A percentile compares a stretch with the other conserved stretches of the same genome.
Conservation (phyloP, 2,888 invertebrate genomes). For the Macrophya annulata region DNA sequence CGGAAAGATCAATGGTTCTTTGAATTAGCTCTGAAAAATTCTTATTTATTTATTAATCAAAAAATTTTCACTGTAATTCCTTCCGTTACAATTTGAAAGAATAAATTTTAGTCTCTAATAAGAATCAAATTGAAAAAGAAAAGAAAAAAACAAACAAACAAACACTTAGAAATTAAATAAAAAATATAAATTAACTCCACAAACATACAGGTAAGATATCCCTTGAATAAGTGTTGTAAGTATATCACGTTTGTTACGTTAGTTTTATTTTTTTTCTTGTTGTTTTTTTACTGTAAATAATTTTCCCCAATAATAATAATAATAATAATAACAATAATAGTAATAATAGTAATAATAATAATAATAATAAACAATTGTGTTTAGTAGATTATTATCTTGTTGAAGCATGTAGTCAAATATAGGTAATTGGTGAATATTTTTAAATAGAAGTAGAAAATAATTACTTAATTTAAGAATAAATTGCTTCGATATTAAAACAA, state of each 20-base stretch:
- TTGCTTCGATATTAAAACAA: neutral
- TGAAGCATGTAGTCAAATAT: neutral
- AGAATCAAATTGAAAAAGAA: neutral
- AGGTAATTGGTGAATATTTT: neutral
- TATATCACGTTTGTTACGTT: slow-evolving; percentile 34
- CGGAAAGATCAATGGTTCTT: no score
- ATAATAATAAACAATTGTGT: neutral
- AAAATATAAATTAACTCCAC: slow-evolving; percentile 7
- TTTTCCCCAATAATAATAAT: neutral
- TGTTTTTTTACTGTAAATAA: neutral
- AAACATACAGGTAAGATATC: neutral
- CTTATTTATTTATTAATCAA: neutral
- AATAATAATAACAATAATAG: neutral
- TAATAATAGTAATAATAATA: neutral
- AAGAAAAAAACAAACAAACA: neutral
- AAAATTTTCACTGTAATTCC: neutral
- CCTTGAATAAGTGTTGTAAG: slow-evolving; percentile 9
- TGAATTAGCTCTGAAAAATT: neutral
- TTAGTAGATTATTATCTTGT: neutral
- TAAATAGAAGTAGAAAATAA: neutral
- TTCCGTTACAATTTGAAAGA: neutral
- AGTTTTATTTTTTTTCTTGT: no score
- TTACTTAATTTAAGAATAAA: neutral
- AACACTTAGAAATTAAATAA: neutral
- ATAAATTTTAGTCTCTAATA: neutral